Evolutionary conservation across 2,113 vertebrate genomes (phyloP), one percentile per base, ranked within the genome.

Genomic region (Nansenia antarctica): DNA sequence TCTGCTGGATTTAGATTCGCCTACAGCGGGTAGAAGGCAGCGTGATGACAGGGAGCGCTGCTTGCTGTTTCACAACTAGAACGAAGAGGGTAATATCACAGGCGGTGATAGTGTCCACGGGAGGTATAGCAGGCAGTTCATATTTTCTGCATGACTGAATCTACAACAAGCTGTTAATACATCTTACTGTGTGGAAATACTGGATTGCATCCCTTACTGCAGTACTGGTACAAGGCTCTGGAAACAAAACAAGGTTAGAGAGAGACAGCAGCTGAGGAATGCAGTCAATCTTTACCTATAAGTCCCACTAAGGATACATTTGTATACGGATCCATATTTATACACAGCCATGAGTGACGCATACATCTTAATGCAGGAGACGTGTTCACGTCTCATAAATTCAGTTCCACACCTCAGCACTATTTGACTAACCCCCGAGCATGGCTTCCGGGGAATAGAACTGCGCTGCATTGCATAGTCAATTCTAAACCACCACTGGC

Each of bases 281-380:
- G 42, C 22, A 20, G 15, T 29, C 15, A 52, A 7, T 59, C 30
- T 55, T 7, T 8, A 59, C 37, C 54, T 53, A n/a, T n/a, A 26
- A 18, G 27, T 32, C n/a, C 15, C n/a, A 9, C n/a, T 27, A 42
- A 18, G 39, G 12, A 52, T 9, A 18, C 8, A 58, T 35, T 64
- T 47, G 12, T 34, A n/a, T 54, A 64, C 39, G 29, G 34, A 47
- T 34, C 20, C 29, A 65, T 62, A 62, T 62, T 62, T 12, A 29
- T 49, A 30, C 3, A 20, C 45, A 37, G 34, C n/a, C 34, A 60
- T 45, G 42, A 8, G 8, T 54, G 71, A 54, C 14, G 18, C 24
- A 37, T 58, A 1, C 49, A 52, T 64, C 20, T 12, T 15, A 27
- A 30, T 31, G 35, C 34, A 37, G 34, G 45, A 45, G n/a, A 31